Evolutionary conservation across 2,888 invertebrate species (phyloP).

Genomic region (Micoletzkya japonica): DNA sequence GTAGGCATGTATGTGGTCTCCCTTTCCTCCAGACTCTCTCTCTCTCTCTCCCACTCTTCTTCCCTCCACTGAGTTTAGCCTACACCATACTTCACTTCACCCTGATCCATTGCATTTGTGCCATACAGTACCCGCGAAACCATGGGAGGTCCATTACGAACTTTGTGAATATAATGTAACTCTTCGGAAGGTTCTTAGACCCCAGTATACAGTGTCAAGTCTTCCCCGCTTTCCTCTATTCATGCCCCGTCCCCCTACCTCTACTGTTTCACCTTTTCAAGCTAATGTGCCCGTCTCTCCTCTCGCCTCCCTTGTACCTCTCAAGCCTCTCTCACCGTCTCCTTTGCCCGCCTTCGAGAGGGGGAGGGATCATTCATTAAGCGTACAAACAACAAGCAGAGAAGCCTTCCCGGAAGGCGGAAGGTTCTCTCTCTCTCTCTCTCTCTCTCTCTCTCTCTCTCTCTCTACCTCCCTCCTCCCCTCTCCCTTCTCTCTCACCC

Average conservation of each 20-base stretch:
- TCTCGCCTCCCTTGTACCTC: background rate
- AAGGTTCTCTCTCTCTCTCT: background rate
- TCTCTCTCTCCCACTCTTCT: background rate
- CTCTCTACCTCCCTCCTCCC: background rate
- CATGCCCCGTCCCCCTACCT: no score
- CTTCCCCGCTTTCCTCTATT: no score
- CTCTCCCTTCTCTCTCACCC: slow-evolving; percentile 1
- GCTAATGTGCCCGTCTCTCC: background rate
- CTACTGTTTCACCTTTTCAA: no score
- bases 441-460: background rate
- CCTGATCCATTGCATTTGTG: background rate
- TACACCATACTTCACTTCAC: background rate
- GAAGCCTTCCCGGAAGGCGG: background rate
- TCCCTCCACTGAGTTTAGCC: background rate
- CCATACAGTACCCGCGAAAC: background rate
- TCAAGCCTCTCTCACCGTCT: background rate
- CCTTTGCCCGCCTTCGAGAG: background rate
- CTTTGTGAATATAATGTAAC: background rate
- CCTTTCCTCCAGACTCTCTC: background rate
- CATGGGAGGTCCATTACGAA: background rate
- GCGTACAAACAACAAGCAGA: no score
- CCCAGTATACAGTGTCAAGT: no score
- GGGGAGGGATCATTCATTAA: background rate
- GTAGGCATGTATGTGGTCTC: background rate
- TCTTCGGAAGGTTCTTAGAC: no score